Evolutionary conservation across 2,888 invertebrate genomes (phyloP), one percentile per base, ranked within the genome.

Genomic region (Hirudinaria manillensis): DNA sequence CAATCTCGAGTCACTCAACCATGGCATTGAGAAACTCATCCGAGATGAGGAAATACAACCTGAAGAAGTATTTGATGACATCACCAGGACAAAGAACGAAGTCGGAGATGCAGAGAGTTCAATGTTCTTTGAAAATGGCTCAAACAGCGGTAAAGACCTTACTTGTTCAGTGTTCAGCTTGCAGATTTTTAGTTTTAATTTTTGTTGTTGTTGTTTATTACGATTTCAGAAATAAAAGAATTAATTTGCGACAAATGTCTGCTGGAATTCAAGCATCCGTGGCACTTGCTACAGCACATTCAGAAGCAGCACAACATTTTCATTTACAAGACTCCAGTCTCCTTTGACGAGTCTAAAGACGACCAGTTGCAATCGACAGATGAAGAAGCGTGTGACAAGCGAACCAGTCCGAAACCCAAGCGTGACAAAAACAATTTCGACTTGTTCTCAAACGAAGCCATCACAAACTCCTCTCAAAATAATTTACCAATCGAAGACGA

Each of bases 251-350:
- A 34, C 32, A 24, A 61, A 34, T 73, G 73, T 29, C 21, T 27
- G 32, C 24, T 24, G 21, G 73, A 24, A 13, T 27, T 38, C 21
- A 3, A 24, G 1, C 29, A 56, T 27, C 36, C 73, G 13, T 73
- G 73, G 73, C 34, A 65, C 32, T 55, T 73, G 27, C 29, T 73
- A 36, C 73, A 36, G 36, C 73, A 73, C 34, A 21, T 73, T 34
- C 55, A 73, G 38, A 27, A 38, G n/a, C 24, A n/a, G 29, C 73
- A 73, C 56, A 32, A 56, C 16, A 34, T 73, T n/a, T 27, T 61
- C 4, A 73, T 73, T 36, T 73, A 36, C 73, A 55, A 61, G 55
- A 73, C 0, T 13, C 21, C 29, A 45, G 45, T 16, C n/a, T 34
- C 29, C 13, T 32, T 3, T 68, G 29, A 32, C 34, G 32, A 68